Conservation (phyloP, 2,113 vertebrate genomes). For the Bolborhynchus lineola region DNA sequence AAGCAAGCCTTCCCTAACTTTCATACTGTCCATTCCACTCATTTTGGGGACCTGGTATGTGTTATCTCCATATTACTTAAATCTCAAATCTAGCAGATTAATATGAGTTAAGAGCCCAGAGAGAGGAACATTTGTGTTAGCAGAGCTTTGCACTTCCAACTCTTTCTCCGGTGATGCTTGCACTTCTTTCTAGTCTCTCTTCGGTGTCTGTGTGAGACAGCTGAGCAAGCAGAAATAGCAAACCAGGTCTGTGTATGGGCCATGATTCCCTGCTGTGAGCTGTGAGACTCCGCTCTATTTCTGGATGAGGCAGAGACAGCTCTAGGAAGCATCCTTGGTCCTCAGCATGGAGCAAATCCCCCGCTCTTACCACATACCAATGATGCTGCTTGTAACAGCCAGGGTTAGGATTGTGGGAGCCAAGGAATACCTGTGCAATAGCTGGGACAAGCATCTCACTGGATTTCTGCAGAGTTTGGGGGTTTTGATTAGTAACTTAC, state of each 20-base stretch:
- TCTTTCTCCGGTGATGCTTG: neutral
- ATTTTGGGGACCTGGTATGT: neutral
- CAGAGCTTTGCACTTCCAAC: neutral
- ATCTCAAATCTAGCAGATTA: neutral
- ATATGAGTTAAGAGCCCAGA: neutral
- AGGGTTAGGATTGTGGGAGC: neutral
- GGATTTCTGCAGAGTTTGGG: neutral
- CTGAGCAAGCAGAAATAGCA: slow-evolving; percentile 5
- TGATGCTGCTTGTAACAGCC: neutral
- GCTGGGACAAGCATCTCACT: neutral
- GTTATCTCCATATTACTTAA: neutral
- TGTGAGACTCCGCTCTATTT: neutral
- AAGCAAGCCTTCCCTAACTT: neutral
- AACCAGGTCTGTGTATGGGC: neutral
- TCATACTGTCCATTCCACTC: neutral
- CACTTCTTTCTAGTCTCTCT: neutral
- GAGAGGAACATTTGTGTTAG: neutral
- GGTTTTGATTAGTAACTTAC: neutral
- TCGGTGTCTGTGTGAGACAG: neutral
- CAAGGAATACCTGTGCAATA: neutral
- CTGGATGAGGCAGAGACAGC: neutral
- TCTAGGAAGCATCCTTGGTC: neutral
- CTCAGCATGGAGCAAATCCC: neutral
- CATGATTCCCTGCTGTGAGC: neutral
- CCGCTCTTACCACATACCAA: neutral